phyloP scores from a whole-genome alignment of 2,113 vertebrate species.

The Salvelinus namaycush region DNA sequence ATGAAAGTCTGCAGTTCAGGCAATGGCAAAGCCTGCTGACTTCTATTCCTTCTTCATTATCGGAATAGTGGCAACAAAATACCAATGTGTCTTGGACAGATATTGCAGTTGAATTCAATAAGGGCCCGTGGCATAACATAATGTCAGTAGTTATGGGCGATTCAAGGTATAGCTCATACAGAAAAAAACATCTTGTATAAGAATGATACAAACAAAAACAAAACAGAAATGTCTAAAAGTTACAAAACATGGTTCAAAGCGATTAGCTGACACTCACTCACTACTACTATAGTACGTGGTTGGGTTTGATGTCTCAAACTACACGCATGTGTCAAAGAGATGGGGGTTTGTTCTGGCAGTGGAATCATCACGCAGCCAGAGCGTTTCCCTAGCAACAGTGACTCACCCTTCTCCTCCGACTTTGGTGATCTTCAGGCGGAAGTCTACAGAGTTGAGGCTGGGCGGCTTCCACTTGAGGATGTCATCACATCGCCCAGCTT shows the following conservation, averaged over 20 bases:
- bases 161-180: neutral
- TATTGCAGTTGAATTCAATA: conserved; percentile 10
- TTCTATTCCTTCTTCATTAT: conserved; percentile 2
- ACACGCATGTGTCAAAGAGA: conserved; percentile 35
- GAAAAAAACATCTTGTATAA: neutral
- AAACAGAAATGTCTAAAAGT: neutral
- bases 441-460: conserved; percentile 97
- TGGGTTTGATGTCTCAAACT: neutral
- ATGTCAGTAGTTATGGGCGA: neutral
- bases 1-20: neutral
- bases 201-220: neutral
- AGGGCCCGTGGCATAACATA: conserved; percentile 15
- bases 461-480: conserved; percentile 99
- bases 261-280: neutral
- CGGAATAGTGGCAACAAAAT: neutral
- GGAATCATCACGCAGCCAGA: conserved; percentile 30
- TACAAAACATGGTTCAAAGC: conserved; percentile 6
- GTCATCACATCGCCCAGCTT: conserved; percentile 91
- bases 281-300: neutral
- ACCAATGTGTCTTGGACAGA: neutral
- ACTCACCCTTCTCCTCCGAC: conserved; percentile 97
- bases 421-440: conserved; percentile 97
- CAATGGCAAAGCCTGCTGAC: neutral
- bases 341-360: conserved; percentile 18
- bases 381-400: conserved; percentile 54